Percentiles rank a stretch among this genome's conserved stretches.
These are phyloP conservation scores for Tachypleus tridentatus DNA, from an alignment of 1,140 invertebrate species.

Conservation along the genomic window DNA sequence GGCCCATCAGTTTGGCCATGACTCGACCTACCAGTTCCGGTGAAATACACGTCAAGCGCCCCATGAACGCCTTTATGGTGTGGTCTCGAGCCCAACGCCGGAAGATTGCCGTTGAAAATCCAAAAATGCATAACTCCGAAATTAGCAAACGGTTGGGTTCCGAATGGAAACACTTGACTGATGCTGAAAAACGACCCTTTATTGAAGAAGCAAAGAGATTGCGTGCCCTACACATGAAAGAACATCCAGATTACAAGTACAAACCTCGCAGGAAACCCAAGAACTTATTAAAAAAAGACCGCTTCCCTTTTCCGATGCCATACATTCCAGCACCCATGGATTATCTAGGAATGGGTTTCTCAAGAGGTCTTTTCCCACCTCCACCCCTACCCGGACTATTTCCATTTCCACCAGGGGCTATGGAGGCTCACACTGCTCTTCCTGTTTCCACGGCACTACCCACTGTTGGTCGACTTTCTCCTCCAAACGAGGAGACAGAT, in stretches of 20 bases:
- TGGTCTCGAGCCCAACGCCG: slow-evolving; percentile 58
- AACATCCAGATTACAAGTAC: slow-evolving; percentile 84
- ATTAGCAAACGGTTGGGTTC: slow-evolving; percentile 87
- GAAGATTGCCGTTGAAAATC: slow-evolving; percentile 89
- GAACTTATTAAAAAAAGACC: slow-evolving; percentile 73
- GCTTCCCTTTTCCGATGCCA: slow-evolving; percentile 86
- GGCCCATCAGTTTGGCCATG: slow-evolving; percentile 17
- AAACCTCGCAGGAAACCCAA: slow-evolving; percentile 80
- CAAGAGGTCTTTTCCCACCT: slow-evolving; percentile 11
- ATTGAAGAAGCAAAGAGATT: slow-evolving; percentile 91
- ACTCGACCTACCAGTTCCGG: slow-evolving; percentile 17
- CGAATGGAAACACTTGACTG: slow-evolving; percentile 88
- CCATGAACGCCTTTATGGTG: slow-evolving; percentile 32
- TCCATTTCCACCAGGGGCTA: no score
- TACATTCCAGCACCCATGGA: slow-evolving; percentile 79
- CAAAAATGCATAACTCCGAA: slow-evolving; percentile 96
- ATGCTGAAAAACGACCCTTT: slow-evolving; percentile 92
- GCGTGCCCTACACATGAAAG: slow-evolving; percentile 79
- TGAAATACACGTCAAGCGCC: slow-evolving; percentile 26
- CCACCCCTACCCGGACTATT: slow-evolving; percentile 1
- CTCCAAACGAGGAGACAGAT: no score
- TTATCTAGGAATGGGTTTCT: slow-evolving; percentile 40
- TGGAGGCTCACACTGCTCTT: no score
- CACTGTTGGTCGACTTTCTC: no score
- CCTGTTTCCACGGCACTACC: no score